Evolutionary conservation across 2,113 vertebrate species (phyloP), one percentile per base, ranked within the genome.

Genomic region (Trachemys scripta): DNA sequence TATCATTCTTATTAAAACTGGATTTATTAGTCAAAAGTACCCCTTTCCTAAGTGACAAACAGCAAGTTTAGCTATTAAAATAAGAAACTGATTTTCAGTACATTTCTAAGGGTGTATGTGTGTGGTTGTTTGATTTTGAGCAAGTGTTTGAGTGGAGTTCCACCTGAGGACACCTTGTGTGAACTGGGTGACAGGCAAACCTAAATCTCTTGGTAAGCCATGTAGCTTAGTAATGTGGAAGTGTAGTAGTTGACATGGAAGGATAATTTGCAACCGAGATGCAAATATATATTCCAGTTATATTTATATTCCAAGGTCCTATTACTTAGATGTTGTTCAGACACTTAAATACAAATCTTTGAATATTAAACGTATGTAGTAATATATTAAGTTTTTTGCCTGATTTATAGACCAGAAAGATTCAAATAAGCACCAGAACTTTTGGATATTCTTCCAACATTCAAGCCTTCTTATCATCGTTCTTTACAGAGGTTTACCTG

Each of bases 401-500:
- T 0, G 0, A 1, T 59, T 25, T 84, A 80, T 29, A 49, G 53
- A 82, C 91, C 8, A 3, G 54, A 82, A n/a, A 80, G 31, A 31
- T 38, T 38, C n/a, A 72, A 72, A 72, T 22, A 38, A 72, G 65
- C 65, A 72, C 35, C 35, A 9, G 4, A 29, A 38, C 49, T 50
- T 2, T 51, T 35, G n/a, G 27, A 38, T 45, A 78, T 12, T 59
- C 6, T 17, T 25, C 42, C 8, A 84, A 9, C 72, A 49, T 27
- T 27, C 50, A 20, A 4, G 45, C 19, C 27, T 22, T 8, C 54
- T 14, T 3, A 6, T 38, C 10, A 2, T 80, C 31, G 2, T 19
- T 7, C 29, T 42, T n/a, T 31, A 1, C 0, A 7, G 11, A 31
- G 29, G 27, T 5, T 7, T 0, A 5, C 8, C 25, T 6, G 3